Percentiles rank a stretch among this genome's conserved stretches.
Evolutionary conservation across 2,797 vertebrate genomes (phyloP).

Genomic region (Heteromormyrus szaboi): DNA sequence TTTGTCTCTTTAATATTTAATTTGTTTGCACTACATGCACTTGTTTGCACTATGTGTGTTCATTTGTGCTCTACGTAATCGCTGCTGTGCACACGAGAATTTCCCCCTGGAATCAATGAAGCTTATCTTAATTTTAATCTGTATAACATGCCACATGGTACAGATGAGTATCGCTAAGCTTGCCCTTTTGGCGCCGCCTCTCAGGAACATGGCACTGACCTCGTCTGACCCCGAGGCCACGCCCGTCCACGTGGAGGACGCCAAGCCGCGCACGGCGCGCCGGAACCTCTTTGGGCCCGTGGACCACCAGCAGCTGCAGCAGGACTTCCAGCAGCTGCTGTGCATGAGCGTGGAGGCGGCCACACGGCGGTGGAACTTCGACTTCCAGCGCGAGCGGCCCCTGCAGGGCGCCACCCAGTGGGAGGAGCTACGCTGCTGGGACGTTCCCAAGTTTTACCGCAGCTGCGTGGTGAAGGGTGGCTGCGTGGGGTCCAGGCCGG

Average conservation of each 20-base stretch:
- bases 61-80: not conserved
- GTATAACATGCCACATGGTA: not conserved
- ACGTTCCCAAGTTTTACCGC: constrained; percentile 66
- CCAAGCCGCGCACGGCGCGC: constrained; percentile 36
- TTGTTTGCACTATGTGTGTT: not conserved
- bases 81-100: not conserved
- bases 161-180: not conserved
- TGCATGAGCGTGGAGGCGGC: constrained; percentile 50
- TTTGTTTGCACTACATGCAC: not conserved
- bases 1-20: not conserved
- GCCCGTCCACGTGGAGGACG: constrained; percentile 32
- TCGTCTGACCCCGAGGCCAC: constrained; percentile 32
- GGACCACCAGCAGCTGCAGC: constrained; percentile 64
- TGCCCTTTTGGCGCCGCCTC: not conserved
- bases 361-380: constrained; percentile 68
- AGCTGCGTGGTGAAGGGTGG: constrained; percentile 43
- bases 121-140: not conserved
- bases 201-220: constrained; percentile 51
- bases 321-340: constrained; percentile 64
- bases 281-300: constrained; percentile 68
- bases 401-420: constrained; percentile 51
- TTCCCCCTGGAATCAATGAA: not conserved
- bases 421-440: constrained; percentile 57
- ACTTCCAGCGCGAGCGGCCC: constrained; percentile 56
- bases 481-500: not conserved